These are phyloP conservation scores for Eupristina koningsbergeri DNA, from an alignment of 1,140 invertebrate genomes.

Conservation along the genomic window DNA sequence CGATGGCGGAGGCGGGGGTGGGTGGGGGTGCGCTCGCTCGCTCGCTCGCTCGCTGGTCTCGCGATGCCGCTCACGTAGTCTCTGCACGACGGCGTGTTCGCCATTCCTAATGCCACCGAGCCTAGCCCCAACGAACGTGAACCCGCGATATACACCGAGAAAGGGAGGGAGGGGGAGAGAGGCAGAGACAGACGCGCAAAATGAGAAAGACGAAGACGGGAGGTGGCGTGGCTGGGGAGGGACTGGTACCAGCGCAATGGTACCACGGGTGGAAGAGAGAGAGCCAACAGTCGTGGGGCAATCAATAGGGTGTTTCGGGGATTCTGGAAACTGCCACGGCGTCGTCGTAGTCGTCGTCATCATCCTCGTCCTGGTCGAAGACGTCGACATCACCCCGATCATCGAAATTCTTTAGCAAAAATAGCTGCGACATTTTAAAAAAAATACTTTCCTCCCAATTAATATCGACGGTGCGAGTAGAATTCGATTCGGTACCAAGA, in stretches of 20 bases:
- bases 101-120: slow-evolving; percentile 76
- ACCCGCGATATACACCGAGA: slow-evolving; percentile 44
- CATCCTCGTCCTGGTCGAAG: slow-evolving; percentile 4
- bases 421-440: no score
- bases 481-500: neutral
- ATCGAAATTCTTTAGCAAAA: no score
- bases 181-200: slow-evolving; percentile 56
- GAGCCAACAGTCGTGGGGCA: slow-evolving; percentile 65
- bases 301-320: slow-evolving; percentile 78
- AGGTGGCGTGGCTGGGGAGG: slow-evolving; percentile 58
- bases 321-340: slow-evolving; percentile 74
- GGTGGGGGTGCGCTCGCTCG: slow-evolving; percentile 54
- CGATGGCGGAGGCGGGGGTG: slow-evolving; percentile 41
- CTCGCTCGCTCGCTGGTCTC: slow-evolving; percentile 67
- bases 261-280: slow-evolving; percentile 55
- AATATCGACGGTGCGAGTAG: neutral
- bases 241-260: slow-evolving; percentile 64
- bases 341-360: slow-evolving; percentile 56
- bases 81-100: slow-evolving; percentile 78
- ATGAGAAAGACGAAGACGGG: slow-evolving; percentile 46
- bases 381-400: no score
- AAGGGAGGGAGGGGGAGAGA: slow-evolving; percentile 39
- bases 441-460: neutral
- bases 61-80: slow-evolving; percentile 77
- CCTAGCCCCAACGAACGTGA: slow-evolving; percentile 59